These are phyloP conservation scores for Pachliopta kotzebuea DNA, from an alignment of 2,888 invertebrate species.

Conservation along the genomic window DNA sequence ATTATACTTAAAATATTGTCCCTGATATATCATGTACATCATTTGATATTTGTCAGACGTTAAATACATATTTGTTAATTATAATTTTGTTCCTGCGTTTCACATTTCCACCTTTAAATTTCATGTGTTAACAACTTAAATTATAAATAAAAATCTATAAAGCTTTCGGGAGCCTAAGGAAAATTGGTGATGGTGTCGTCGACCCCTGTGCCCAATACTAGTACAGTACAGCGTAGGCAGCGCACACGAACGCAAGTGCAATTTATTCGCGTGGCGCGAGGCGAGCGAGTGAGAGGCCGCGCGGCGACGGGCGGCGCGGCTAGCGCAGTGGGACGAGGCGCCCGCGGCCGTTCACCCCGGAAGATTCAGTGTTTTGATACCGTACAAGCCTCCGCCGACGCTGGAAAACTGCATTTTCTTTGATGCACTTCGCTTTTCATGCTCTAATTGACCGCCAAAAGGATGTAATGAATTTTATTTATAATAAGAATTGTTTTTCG, in stretches of 20 bases:
- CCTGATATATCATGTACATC: neutral
- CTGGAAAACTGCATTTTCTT: conserved; percentile 79
- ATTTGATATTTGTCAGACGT: neutral
- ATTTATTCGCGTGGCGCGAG: conserved; percentile 61
- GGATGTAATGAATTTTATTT: conserved; percentile 32
- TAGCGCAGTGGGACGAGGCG: conserved; percentile 58
- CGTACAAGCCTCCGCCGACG: conserved; percentile 66
- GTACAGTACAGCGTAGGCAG: conserved; percentile 68
- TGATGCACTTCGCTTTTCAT: conserved; percentile 74
- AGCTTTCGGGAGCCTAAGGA: conserved; percentile 41
- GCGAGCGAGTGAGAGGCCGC: conserved; percentile 56
- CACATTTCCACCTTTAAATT: neutral
- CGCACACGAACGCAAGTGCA: conserved; percentile 62
- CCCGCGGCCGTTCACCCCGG: conserved; percentile 75
- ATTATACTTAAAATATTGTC: neutral
- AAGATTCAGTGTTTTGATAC: conserved; percentile 81
- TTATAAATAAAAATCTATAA: conserved; percentile 8
- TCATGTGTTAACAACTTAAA: neutral
- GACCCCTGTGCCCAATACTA: conserved; percentile 75
- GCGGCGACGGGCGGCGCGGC: conserved; percentile 45
- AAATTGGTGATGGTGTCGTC: conserved; percentile 70
- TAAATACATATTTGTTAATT: neutral
- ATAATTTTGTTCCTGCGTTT: too few species aligned
- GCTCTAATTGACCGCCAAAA: conserved; percentile 65
- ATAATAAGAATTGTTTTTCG: neutral